Evolutionary conservation across 2,888 invertebrate genomes (phyloP).

Genomic region (Cerastoderma edule): DNA sequence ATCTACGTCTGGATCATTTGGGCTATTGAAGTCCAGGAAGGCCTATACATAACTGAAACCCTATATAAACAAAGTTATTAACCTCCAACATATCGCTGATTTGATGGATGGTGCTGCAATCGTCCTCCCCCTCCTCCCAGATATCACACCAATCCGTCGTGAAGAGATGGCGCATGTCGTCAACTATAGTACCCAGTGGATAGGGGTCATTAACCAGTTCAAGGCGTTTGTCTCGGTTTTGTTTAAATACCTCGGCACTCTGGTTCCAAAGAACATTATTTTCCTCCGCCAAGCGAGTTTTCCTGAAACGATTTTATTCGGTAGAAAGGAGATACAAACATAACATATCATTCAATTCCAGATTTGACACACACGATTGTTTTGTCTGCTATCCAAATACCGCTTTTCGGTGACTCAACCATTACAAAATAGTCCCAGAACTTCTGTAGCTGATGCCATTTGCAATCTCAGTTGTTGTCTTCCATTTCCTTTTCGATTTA

Average conservation of each 20-base stretch:
- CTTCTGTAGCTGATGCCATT: no score
- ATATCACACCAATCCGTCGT: not conserved
- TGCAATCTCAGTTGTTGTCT: no score
- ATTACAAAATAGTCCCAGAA: no score
- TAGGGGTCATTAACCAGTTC: not conserved
- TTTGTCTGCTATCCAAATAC: no score
- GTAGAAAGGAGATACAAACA: not conserved
- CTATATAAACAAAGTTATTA: no score
- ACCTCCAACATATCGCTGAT: slow-evolving; percentile 3
- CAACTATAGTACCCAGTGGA: not conserved
- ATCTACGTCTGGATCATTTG: no score
- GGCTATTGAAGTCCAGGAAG: no score
- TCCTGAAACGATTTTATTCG: no score
- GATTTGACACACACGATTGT: no score
- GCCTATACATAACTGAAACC: no score
- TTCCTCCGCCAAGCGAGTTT: not conserved
- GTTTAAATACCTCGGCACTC: not conserved
- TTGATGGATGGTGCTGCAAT: not conserved
- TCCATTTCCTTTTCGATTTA: no score
- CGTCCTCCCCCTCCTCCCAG: slow-evolving; percentile 10
- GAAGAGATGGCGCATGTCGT: not conserved
- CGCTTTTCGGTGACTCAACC: no score
- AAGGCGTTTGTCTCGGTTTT: not conserved
- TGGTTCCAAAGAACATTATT: not conserved
- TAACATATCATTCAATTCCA: not conserved